phyloP scores from a whole-genome alignment of 2,797 vertebrate genomes.

The Enteromius viviparus region DNA sequence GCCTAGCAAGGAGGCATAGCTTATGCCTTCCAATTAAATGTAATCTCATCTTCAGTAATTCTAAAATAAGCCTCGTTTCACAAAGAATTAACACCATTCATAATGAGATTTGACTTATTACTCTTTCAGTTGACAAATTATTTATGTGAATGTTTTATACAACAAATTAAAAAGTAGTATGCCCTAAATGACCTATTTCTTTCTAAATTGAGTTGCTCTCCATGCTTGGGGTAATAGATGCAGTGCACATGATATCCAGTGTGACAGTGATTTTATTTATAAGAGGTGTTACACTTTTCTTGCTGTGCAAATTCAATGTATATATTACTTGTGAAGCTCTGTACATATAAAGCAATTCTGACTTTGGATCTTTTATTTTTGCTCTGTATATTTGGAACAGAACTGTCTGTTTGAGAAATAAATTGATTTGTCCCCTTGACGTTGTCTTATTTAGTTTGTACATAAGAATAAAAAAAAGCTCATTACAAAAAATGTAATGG shows the following conservation, averaged over 20 bases:
- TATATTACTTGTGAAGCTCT: constrained; percentile 69
- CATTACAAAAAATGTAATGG: background rate
- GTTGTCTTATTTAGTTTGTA: constrained; percentile 14
- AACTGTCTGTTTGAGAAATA: constrained; percentile 74
- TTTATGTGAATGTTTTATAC: background rate
- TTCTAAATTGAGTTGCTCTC: constrained; percentile 12
- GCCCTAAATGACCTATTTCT: background rate
- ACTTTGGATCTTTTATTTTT: constrained; percentile 72
- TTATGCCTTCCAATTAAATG: constrained; percentile 53
- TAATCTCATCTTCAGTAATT: constrained; percentile 58
- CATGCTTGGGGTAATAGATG: constrained; percentile 3
- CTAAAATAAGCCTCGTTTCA: constrained; percentile 40
- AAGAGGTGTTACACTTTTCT: constrained; percentile 62
- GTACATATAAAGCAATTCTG: constrained; percentile 73
- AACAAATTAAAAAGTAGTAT: background rate
- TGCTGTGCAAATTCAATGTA: constrained; percentile 69
- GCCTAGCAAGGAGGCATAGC: constrained; percentile 69
- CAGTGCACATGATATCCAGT: constrained; percentile 46
- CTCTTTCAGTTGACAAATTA: background rate
- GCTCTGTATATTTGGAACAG: constrained; percentile 75
- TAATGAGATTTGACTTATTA: constrained; percentile 6
- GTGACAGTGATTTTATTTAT: constrained; percentile 47
- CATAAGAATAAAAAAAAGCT: background rate
- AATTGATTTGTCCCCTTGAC: constrained; percentile 71
- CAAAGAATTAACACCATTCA: constrained; percentile 44